Evolutionary conservation across 2,888 invertebrate species (phyloP).

Genomic region (Drosophila macrospina): DNA sequence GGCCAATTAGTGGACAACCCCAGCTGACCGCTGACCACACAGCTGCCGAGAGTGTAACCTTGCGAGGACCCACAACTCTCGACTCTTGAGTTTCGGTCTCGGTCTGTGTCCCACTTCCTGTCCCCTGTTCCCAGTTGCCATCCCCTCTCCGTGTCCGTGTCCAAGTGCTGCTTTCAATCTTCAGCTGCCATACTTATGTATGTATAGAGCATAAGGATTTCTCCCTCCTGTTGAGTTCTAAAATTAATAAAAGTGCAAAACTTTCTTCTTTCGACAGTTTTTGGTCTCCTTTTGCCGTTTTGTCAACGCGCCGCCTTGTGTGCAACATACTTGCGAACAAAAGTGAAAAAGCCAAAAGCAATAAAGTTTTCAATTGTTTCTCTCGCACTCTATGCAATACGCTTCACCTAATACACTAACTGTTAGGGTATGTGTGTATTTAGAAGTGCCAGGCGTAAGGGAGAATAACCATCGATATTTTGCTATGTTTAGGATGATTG

Average conservation of each 20-base stretch:
- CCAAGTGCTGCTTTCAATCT: conserved; percentile 43
- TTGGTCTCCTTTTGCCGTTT: conserved; percentile 54
- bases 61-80: conserved; percentile 24
- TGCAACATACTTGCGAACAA: conserved; percentile 80
- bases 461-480: background rate
- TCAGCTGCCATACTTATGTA: conserved; percentile 41
- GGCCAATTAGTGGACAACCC: conserved; percentile 73
- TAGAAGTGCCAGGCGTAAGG: too few relatives aligned
- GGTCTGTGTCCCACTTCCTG: background rate
- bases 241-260: conserved; percentile 77
- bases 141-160: conserved; percentile 5
- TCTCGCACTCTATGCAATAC: conserved; percentile 72
- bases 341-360: conserved; percentile 80
- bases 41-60: conserved; percentile 63
- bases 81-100: background rate
- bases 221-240: conserved; percentile 54
- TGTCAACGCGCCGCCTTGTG: conserved; percentile 74
- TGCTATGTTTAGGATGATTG: background rate
- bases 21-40: conserved; percentile 71
- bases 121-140: background rate
- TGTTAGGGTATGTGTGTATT: background rate
- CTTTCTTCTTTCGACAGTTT: conserved; percentile 47
- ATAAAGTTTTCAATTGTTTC: conserved; percentile 79
- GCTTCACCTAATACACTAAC: conserved; percentile 22
- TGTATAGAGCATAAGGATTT: conserved; percentile 17